These are phyloP conservation scores for Epizoanthus rinbou DNA, from an alignment of 92 coral and sea anemone genomes.

Conservation along the genomic window DNA sequence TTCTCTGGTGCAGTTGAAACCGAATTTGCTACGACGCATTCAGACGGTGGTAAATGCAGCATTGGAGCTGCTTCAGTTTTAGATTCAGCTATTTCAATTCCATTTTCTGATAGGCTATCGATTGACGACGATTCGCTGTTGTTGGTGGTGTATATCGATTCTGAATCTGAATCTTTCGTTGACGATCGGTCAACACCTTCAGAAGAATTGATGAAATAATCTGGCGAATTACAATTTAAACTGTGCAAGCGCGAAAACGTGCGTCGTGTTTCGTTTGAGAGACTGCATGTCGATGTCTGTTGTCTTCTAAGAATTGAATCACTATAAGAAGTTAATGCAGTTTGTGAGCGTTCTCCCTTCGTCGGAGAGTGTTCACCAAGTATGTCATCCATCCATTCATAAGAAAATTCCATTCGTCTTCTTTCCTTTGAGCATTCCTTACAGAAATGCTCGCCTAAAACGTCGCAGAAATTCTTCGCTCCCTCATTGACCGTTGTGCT, in stretches of 20 bases:
- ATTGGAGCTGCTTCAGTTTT: background rate
- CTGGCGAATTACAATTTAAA: background rate
- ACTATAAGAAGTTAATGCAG: background rate
- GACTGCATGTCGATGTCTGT: background rate
- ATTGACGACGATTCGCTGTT: slow-evolving; percentile 4
- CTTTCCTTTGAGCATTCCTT: slow-evolving; percentile 32
- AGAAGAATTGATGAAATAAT: slow-evolving; percentile 26
- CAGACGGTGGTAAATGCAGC: background rate
- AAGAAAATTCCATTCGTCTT: slow-evolving; percentile 4
- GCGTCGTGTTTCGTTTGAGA: slow-evolving; percentile 6
- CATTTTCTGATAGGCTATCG: slow-evolving; percentile 17
- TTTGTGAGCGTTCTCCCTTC: background rate
- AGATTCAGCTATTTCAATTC: background rate
- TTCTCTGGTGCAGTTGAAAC: background rate
- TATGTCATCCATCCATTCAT: background rate
- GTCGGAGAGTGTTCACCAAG: background rate
- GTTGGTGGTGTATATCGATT: background rate
- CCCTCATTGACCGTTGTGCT: slow-evolving; percentile 4
- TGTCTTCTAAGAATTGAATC: background rate
- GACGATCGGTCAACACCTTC: background rate
- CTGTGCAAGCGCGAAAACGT: background rate
- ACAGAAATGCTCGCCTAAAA: slow-evolving; percentile 28
- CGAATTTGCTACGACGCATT: background rate
- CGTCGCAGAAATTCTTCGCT: slow-evolving; percentile 18
- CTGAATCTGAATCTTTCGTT: slow-evolving; percentile 2